Conservation (phyloP, 2,888 invertebrate genomes). For the Standfussiana lucernea region DNA sequence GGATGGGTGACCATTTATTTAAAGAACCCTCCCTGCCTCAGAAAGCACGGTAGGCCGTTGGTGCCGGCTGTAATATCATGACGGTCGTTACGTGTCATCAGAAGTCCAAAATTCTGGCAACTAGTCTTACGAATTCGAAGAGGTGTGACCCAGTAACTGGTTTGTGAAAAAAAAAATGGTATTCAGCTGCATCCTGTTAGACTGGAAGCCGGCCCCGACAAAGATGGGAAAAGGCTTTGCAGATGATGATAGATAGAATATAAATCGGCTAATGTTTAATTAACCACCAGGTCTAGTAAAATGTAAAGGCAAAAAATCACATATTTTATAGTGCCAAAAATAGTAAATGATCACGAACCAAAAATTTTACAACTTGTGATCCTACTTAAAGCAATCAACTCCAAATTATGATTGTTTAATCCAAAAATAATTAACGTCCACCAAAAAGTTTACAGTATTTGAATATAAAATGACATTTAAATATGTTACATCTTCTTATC, state of each 20-base stretch:
- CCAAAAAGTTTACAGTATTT: too few relatives aligned
- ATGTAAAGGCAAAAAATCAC: too few relatives aligned
- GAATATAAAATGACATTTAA: too few relatives aligned
- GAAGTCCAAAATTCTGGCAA: not conserved
- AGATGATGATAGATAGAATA: constrained; percentile 37
- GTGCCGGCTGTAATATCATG: not conserved
- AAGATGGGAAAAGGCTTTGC: not conserved
- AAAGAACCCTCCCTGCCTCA: not conserved
- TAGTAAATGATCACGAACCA: too few relatives aligned
- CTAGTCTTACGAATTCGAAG: not conserved
- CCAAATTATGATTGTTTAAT: too few relatives aligned
- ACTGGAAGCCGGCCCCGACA: not conserved
- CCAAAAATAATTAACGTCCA: too few relatives aligned
- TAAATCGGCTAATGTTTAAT: too few relatives aligned
- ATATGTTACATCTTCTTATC: too few relatives aligned
- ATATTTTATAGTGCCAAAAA: too few relatives aligned
- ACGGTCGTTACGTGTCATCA: not conserved
- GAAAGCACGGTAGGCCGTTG: not conserved
- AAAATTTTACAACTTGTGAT: too few relatives aligned
- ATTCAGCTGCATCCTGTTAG: not conserved
- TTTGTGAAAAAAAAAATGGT: not conserved
- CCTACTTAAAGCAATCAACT: too few relatives aligned
- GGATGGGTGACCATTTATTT: not conserved
- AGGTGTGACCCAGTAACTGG: not conserved
- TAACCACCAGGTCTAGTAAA: too few relatives aligned